These are phyloP conservation scores for Pempheris klunzingeri DNA, from an alignment of 2,797 vertebrate genomes.

Conservation along the genomic window DNA sequence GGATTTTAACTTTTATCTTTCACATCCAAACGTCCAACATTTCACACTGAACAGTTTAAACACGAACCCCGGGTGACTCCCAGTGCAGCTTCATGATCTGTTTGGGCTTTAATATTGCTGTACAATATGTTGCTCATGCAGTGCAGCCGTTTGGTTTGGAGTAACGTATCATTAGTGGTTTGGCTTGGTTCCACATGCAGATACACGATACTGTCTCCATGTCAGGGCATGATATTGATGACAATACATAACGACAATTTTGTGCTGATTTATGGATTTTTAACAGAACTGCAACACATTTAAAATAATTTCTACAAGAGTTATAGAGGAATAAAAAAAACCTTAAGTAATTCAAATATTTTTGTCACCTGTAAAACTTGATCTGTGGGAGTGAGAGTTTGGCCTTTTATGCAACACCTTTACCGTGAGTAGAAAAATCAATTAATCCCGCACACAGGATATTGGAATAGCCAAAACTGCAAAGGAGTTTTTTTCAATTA, in stretches of 20 bases:
- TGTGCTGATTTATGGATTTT: neutral
- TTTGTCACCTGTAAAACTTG: neutral
- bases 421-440: neutral
- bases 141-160: conserved; percentile 18
- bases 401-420: neutral
- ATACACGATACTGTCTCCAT: conserved; percentile 15
- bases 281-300: neutral
- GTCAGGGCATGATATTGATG: conserved; percentile 12
- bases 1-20: neutral
- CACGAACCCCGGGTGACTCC: neutral
- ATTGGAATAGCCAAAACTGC: conserved; percentile 19
- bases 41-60: neutral
- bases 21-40: neutral
- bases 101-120: conserved; percentile 19
- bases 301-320: neutral
- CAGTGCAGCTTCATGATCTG: neutral
- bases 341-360: neutral
- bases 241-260: neutral
- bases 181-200: conserved; percentile 16
- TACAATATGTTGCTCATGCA: conserved; percentile 6
- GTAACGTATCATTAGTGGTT: conserved; percentile 39
- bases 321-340: neutral
- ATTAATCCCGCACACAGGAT: neutral
- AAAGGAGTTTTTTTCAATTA: conserved; percentile 40
- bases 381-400: neutral